These are phyloP conservation scores for Gadopsis marmoratus DNA, from an alignment of 2,797 vertebrate species.

Conservation along the genomic window DNA sequence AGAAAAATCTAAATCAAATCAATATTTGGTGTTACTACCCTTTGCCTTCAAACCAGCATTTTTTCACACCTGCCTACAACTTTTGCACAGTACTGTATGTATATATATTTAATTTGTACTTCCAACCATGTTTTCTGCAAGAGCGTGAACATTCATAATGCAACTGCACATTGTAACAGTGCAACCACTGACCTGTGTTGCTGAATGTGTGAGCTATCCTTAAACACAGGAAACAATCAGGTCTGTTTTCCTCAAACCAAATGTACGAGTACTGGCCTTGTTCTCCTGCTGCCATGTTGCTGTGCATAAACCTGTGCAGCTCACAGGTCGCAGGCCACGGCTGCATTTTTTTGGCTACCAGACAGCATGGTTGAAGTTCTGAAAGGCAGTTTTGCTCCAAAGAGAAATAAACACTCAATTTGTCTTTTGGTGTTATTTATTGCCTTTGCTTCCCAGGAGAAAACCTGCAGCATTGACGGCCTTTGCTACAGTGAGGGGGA, in stretches of 20 bases:
- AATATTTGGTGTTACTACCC: no score
- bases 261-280: neutral
- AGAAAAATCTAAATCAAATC: no score
- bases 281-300: constrained; percentile 13
- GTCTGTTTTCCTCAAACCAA: constrained; percentile 34
- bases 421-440: neutral
- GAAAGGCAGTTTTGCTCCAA: no score
- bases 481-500: constrained; percentile 89
- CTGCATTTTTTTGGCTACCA: neutral
- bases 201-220: constrained; percentile 22
- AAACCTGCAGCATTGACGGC: constrained; percentile 90
- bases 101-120: neutral
- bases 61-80: no score
- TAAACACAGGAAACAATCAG: constrained; percentile 55
- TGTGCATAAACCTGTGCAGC: neutral
- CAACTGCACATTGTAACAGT: no score
- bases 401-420: neutral
- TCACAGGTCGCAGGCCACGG: neutral
- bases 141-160: neutral
- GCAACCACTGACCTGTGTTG: neutral
- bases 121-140: neutral
- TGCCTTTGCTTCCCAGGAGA: constrained; percentile 84
- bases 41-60: no score
- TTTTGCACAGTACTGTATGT: no score
- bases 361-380: neutral